Base-by-base conservation (phyloP, 2,797 vertebrate genomes). In the Labeo calbasu region DNA sequence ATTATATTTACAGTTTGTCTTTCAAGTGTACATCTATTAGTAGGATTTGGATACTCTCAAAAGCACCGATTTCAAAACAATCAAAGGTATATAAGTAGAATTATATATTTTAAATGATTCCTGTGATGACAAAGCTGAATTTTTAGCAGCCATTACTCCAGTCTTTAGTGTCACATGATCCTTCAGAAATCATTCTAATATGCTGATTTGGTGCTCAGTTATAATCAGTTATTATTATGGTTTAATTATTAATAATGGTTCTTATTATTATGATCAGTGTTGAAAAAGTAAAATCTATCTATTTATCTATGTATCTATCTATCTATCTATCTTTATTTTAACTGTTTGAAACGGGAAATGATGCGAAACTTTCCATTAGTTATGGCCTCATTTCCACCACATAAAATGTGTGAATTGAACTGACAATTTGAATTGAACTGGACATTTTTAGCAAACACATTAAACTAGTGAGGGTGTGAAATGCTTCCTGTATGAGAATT, bases 21-120 rank as follows among this genome's bases (percentile, higher is more conserved):
- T 83, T 79, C 13, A 75, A 80, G 55, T 40, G 13, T 51, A 51
- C 59, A 73, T 63, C 50, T 36, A 65, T 68, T 83, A 83, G 53
- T 43, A 12, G 53, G 28, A 82, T 86, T 65, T 86, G 11, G n/a
- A 66, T 77, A 82, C 40, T 59, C n/a, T 65, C n/a, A 32, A 66
- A 70, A 53, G 50, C 48, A 57, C 2, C 36, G 48, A 57, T 70
- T 17, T 4, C 5, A 36, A 51, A 61, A 14, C 7, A n/a, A 46
- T 57, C 11, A 46, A 72, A 48, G 1, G 6, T 59, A 7, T 10
- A 69, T 9, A 32, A 70, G 11, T 79, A 19, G 63, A 65, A 32
- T 46, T 1, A 46, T 32, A 15, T 15, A 32, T 65, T 65, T 17
- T 9, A 32, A 63, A 28, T 28, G 28, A 28, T 63, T 63, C 23